Base-by-base conservation (phyloP, 2,797 vertebrate species). In the Bovichtus diacanthus region DNA sequence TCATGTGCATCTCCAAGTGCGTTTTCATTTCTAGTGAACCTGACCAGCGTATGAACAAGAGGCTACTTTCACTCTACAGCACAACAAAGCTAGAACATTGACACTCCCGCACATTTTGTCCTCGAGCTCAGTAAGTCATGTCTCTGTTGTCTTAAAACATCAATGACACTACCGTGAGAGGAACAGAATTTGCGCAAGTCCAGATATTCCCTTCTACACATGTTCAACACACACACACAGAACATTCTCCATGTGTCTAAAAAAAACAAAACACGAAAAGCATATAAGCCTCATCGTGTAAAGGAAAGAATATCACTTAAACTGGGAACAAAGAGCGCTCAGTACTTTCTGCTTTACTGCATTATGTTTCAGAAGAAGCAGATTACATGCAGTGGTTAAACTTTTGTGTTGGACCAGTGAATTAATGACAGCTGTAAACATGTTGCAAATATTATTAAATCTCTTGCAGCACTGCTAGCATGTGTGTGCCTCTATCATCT, bases 261-360 rank as follows among this genome's bases (percentile, higher is more conserved):
- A 34, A n/a, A n/a, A n/a, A n/a, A n/a, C 49, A 70, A 73, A 65
- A 27, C 63, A 65, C 9, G 4, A 18, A 36, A 18, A 56, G 31
- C 27, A 62, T 34, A 44, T 38, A 51, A 59, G 50, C 50, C 23
- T 18, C 9, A 29, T 39, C 38, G 27, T 62, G 49, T 41, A 58
- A 31, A 53, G 38, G 36, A 11, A 67, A 31, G 65, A 49, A 18
- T 8, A 58, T 43, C 25, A 27, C 49, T 50, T 10, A 29, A 25
- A 5, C 25, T 29, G 9, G 11, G 43, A 56, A 74, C 50, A 70
- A 61, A 63, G 44, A 55, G 41, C 25, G 31, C 50, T 82, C 56
- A 58, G 39, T 68, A 46, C 39, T 69, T 76, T 62, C 66, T 75
- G 31, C 64, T 62, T 65, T 19, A 64, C 29, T 60, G 50, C 65